Percentiles rank a stretch among this genome's conserved stretches.
These are phyloP conservation scores for Ptyas mucosa DNA, from an alignment of 2,113 vertebrate species.

Conservation along the genomic window DNA sequence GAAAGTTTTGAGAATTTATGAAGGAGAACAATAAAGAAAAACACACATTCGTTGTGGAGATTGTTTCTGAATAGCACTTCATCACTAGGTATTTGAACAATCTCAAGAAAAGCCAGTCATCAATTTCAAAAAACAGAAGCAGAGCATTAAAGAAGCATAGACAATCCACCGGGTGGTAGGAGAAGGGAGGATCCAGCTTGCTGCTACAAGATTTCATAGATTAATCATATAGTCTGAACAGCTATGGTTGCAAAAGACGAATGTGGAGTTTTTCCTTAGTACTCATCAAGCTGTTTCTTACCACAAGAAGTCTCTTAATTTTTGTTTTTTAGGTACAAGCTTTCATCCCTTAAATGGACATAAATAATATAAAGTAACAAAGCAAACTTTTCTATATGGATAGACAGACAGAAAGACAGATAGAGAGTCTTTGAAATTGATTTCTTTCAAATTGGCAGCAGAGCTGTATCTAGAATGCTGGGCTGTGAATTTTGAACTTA, in stretches of 20 bases:
- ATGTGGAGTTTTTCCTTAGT: neutral
- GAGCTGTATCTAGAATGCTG: neutral
- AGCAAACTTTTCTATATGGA: neutral
- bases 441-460: neutral
- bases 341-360: neutral
- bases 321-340: neutral
- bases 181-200: neutral
- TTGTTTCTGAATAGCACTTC: conserved; percentile 17
- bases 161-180: neutral
- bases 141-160: neutral
- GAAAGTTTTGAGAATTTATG: neutral
- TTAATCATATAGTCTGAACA: neutral
- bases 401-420: neutral
- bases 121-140: neutral
- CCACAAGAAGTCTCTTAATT: neutral
- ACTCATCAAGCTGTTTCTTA: neutral
- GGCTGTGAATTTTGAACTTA: neutral
- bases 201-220: neutral
- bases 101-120: neutral
- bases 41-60: neutral
- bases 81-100: neutral
- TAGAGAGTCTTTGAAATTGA: neutral
- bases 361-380: neutral
- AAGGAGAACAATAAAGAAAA: neutral
- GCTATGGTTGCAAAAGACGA: neutral